Conservation (phyloP, 2,113 vertebrate genomes). For the Catharus fuscescens region DNA sequence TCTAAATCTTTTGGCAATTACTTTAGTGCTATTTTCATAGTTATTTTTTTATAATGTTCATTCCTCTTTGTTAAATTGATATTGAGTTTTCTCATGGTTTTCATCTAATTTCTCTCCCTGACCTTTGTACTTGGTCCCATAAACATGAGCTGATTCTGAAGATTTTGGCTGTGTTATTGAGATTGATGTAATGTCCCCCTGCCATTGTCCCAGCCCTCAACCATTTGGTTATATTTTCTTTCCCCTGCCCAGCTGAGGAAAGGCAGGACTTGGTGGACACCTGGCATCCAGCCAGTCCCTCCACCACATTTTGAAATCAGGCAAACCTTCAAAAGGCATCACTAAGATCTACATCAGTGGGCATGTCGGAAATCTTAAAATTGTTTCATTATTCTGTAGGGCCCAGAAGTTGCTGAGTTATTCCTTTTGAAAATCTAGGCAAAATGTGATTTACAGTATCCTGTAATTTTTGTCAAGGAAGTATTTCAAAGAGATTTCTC, state of each 20-base stretch:
- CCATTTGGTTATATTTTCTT: neutral
- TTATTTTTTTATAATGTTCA: neutral
- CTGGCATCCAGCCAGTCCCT: neutral
- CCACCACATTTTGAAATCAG: neutral
- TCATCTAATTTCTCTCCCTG: neutral
- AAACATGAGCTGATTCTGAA: neutral
- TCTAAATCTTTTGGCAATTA: neutral
- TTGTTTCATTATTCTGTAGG: neutral
- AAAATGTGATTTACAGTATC: neutral
- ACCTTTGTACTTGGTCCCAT: neutral
- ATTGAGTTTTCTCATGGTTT: neutral
- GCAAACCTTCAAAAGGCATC: neutral
- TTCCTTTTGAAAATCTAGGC: neutral
- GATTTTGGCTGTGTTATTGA: neutral
- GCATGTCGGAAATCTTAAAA: neutral
- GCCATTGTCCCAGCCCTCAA: neutral
- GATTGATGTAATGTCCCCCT: neutral
- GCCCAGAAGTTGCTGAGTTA: neutral
- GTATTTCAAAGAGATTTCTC: neutral
- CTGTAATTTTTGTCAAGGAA: neutral
- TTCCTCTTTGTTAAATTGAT: neutral
- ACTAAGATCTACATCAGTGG: neutral
- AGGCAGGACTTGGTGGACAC: neutral
- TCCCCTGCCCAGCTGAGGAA: neutral
- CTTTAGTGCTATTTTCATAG: neutral